These are phyloP conservation scores for Chrysolina haemoptera DNA, from an alignment of 2,888 invertebrate species.

Conservation along the genomic window DNA sequence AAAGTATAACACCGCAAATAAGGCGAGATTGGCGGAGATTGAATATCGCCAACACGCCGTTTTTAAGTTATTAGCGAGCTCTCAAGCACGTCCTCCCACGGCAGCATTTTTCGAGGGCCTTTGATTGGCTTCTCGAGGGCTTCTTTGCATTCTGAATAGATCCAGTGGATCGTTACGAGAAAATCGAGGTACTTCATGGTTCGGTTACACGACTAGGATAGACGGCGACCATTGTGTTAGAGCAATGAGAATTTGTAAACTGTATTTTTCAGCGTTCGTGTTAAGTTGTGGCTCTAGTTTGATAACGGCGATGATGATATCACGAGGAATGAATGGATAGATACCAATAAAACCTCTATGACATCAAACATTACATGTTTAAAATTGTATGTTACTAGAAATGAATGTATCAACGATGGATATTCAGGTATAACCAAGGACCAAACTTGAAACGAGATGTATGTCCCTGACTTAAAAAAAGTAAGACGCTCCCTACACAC, in stretches of 20 bases:
- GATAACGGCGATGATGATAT: no score
- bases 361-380: no score
- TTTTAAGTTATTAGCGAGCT: conserved; percentile 61
- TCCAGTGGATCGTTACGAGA: conserved; percentile 1
- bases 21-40: conserved; percentile 35
- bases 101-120: conserved; percentile 65
- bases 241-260: neutral
- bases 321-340: no score
- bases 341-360: no score
- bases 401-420: no score
- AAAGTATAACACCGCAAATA: conserved; percentile 32
- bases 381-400: no score
- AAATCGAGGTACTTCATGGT: conserved; percentile 13
- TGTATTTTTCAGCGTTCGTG: no score
- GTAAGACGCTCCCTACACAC: no score
- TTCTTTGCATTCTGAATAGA: conserved; percentile 28
- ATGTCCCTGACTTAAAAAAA: no score
- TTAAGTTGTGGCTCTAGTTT: no score
- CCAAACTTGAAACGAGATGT: no score
- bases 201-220: conserved; percentile 4
- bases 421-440: no score
- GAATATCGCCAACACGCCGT: conserved; percentile 53
- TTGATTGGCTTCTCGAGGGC: conserved; percentile 54
- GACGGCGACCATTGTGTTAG: neutral
- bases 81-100: conserved; percentile 66